These are phyloP conservation scores for Limnephilus marmoratus DNA, from an alignment of 2,888 invertebrate genomes.

Conservation along the genomic window DNA sequence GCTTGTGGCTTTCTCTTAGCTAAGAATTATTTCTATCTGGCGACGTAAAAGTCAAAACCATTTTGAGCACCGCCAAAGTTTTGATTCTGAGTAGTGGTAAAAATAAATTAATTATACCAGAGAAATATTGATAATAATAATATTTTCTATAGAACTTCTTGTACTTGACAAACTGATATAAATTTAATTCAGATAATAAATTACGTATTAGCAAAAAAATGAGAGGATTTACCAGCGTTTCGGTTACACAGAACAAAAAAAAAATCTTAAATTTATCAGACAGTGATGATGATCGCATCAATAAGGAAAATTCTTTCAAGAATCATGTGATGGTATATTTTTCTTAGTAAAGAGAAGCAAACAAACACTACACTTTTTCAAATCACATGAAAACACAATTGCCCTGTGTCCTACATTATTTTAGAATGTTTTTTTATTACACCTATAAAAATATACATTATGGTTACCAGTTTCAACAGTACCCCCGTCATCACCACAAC, in stretches of 20 bases:
- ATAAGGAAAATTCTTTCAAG: no score
- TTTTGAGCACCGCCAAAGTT: not conserved
- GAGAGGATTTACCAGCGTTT: no score
- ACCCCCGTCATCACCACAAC: not conserved
- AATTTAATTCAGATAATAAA: no score
- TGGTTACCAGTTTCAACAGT: not conserved
- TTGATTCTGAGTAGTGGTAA: not conserved
- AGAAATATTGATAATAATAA: not conserved
- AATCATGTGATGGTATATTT: not conserved
- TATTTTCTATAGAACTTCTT: no score
- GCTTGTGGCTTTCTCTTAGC: not conserved
- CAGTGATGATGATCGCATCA: no score
- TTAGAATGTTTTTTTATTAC: not conserved
- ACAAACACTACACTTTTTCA: not conserved
- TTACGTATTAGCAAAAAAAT: no score
- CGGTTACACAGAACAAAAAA: no score
- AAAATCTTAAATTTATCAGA: no score
- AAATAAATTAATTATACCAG: not conserved
- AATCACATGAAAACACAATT: not conserved
- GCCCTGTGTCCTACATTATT: not conserved
- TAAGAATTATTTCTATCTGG: not conserved
- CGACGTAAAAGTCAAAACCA: not conserved
- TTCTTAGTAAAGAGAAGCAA: not conserved
- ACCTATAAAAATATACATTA: not conserved
- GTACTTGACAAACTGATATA: no score